Base-by-base conservation (phyloP, 1,140 invertebrate species). In the Drosophila trapezifrons region DNA sequence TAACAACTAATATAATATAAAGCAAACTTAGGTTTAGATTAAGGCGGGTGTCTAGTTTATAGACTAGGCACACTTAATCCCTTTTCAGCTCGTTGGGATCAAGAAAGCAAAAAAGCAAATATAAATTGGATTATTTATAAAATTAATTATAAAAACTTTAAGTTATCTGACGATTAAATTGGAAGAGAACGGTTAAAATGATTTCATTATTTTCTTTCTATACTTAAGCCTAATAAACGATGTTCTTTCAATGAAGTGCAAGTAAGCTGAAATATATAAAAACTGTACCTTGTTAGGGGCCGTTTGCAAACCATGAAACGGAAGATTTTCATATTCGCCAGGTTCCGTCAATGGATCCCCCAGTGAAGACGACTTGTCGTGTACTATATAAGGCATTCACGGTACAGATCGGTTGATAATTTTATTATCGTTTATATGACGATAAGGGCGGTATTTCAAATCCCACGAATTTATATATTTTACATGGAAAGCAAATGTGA, bases 311-410 rank as follows among this genome's bases (percentile, higher is more conserved):
- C 97, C 97, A 92, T 98, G 97, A 94, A 98, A 98, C 66, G 97
- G 97, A 90, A 98, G 94, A 93, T 98, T 98, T 93, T 98, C 97
- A 93, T 98, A 98, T 92, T 97, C 96, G 72, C 96, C 96, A 92
- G 93, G 93, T 90, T 92, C 91, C 87, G 91, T 91, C 74, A 91
- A 92, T 80, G 91, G 91, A 91, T 92, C 91, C 87, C 78, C 90
- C 86, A 91, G 79, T 82, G 85, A 90, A 85, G 91, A 92, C 64
- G 91, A 92, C 78, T 92, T 92, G 80, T 90, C 91, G 89, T 91
- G 77, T 90, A 92, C 91, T 92, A 76, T 76, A 76, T 82, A 38
- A 42, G 22, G 29, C 49, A 75, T 60, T 67, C 77, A 78, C 37
- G 45, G 45, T 78, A 66, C 62, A 66, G 60, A 86, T 86, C 63